phyloP scores from a whole-genome alignment of 1,140 invertebrate species.

The Catajapyx aquilonaris region DNA sequence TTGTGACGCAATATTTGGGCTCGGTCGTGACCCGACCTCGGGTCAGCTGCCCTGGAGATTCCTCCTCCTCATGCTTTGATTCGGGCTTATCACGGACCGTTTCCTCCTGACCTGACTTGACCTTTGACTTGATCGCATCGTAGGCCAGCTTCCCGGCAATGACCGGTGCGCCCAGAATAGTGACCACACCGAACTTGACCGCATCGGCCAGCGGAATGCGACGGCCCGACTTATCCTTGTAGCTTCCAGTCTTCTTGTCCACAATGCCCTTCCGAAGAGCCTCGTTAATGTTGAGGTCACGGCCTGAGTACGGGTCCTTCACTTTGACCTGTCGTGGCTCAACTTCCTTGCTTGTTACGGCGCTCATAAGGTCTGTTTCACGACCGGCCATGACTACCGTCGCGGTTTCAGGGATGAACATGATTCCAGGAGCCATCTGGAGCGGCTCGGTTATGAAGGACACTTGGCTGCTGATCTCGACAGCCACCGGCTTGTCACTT shows the following conservation, averaged over 20 bases:
- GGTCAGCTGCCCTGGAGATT: constrained; percentile 32
- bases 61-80: constrained; percentile 19
- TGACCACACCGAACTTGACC: constrained; percentile 44
- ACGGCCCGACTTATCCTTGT: constrained; percentile 36
- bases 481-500: constrained; percentile 2
- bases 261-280: constrained; percentile 54
- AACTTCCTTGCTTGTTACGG: constrained; percentile 41
- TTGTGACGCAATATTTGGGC: constrained; percentile 40
- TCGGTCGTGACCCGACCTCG: constrained; percentile 34
- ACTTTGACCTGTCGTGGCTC: constrained; percentile 45
- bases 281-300: constrained; percentile 45
- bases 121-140: constrained; percentile 11
- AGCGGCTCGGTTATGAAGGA: constrained; percentile 34
- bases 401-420: constrained; percentile 51
- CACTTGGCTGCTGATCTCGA: constrained; percentile 16
- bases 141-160: constrained; percentile 33
- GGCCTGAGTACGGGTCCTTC: constrained; percentile 45
- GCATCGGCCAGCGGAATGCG: constrained; percentile 50
- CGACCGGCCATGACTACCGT: constrained; percentile 45
- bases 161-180: constrained; percentile 44
- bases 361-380: constrained; percentile 41
- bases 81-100: constrained; percentile 8
- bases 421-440: constrained; percentile 39
- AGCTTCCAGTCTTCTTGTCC: constrained; percentile 45
- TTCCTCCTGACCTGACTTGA: constrained; percentile 6